These are phyloP conservation scores for Parapsyche elsis DNA, from an alignment of 1,140 invertebrate species.

Conservation along the genomic window DNA sequence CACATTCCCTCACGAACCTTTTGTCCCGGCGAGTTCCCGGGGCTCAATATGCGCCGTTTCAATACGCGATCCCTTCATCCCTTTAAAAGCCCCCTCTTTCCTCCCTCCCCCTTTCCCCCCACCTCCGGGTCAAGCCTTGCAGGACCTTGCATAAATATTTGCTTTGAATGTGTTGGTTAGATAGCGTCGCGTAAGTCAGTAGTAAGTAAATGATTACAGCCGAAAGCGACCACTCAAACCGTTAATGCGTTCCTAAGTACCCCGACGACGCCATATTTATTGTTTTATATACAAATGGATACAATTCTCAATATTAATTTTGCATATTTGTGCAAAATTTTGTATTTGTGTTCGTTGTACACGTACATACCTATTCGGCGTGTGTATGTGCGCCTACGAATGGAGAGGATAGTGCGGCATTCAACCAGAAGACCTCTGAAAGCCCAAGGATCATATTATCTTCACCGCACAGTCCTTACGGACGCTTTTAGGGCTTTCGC, in stretches of 20 bases:
- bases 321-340: not conserved
- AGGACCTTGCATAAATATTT: constrained; percentile 48
- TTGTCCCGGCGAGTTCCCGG: constrained; percentile 15
- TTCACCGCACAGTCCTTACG: constrained; percentile 35
- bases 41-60: constrained; percentile 37
- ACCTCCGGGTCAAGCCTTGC: constrained; percentile 35
- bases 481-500: constrained; percentile 32
- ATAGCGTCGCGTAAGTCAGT: not conserved
- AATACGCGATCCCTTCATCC: constrained; percentile 43
- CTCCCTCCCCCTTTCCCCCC: not conserved
- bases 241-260: constrained; percentile 7
- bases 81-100: constrained; percentile 17
- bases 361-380: not conserved
- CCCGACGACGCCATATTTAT: not conserved
- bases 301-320: not conserved
- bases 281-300: not conserved
- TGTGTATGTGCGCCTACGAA: not conserved
- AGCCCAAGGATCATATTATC: constrained; percentile 50
- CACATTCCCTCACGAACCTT: constrained; percentile 18
- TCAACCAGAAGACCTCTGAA: constrained; percentile 32
- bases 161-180: not conserved
- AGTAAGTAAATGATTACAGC: constrained; percentile 21
- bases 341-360: not conserved
- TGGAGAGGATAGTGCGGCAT: constrained; percentile 42
- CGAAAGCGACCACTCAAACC: constrained; percentile 1